Evolutionary conservation across 2,797 vertebrate genomes (phyloP), one percentile per base, ranked within the genome.

Genomic region (Kryptopterus vitreolus): DNA sequence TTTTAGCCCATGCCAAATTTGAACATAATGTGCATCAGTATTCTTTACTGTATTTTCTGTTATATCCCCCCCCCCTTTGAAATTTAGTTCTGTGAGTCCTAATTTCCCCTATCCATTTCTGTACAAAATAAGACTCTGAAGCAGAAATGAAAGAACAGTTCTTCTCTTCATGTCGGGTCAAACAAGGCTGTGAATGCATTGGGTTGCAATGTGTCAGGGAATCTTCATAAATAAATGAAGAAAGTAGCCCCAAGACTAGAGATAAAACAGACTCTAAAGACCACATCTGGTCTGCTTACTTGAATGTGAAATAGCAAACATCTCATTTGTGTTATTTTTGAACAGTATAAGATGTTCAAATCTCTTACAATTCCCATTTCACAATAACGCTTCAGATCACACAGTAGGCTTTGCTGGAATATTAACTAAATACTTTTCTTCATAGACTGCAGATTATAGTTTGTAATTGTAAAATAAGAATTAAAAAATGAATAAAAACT

Each of bases 231-330:
- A 85, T 81, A 83, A 84, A 78, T 81, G 33, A 83, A 69, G 35
- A 81, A 75, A 69, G 48, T 66, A 57, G 57, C 57, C 15, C 22
- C 20, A 29, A 81, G 80, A 83, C 35, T 38, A 72, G 53, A 81
- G 70, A 85, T 82, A 73, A 85, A 85, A 79, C 78, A 85, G 78
- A 80, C 77, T 85, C 70, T 65, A 59, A 85, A 80, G 74, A 81
- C 62, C 2, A 70, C 80, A 77, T 82, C 74, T 66, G 58, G 0
- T 65, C 62, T 74, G 70, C 77, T 22, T 65, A 73, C 57, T 69
- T 48, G 65, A 82, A 82, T 80, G 63, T 53, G 24, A 82, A 83
- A 74, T 74, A 43, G 16, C 43, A 75, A 85, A 52, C 76, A 46
- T 53, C 65, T 20, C 0, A 76, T 77, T 77, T 82, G 74, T 78